A percentile compares a stretch with the other conserved stretches of the same genome.
Conservation (phyloP, 2,113 vertebrate genomes). For the Megaceryle maxima region DNA sequence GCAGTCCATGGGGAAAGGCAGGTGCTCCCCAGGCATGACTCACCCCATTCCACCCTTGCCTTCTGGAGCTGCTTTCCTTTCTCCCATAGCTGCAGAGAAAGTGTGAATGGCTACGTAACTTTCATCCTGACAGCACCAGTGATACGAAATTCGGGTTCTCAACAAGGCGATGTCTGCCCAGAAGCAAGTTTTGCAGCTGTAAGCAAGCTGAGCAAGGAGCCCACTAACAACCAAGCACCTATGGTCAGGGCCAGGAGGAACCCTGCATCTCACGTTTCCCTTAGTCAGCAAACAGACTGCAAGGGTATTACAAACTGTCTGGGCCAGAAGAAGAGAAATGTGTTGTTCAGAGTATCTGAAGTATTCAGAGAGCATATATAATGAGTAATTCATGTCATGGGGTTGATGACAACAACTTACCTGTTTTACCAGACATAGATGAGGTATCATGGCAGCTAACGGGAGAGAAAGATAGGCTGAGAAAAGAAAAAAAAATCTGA, state of each 20-base stretch:
- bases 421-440: not conserved
- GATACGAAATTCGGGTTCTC: not conserved
- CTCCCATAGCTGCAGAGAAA: not conserved
- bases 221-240: accelerated
- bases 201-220: not conserved
- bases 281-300: not conserved
- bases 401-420: not conserved
- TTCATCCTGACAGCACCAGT: not conserved
- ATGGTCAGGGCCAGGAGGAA: not conserved
- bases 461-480: conserved; percentile 18
- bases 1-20: not conserved
- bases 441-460: not conserved
- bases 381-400: not conserved
- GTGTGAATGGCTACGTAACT: accelerated
- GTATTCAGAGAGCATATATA: not conserved
- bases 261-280: not conserved
- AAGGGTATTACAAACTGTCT: not conserved
- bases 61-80: not conserved
- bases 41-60: not conserved
- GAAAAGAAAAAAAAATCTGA: not conserved
- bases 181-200: not conserved
- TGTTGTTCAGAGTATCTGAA: not conserved
- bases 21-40: accelerated
- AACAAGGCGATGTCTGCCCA: not conserved
- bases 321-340: not conserved